A percentile compares a stretch with the other conserved stretches of the same genome.
Conservation (phyloP, 92 coral and sea anemone genomes). For the Isaurus tuberculatus region DNA sequence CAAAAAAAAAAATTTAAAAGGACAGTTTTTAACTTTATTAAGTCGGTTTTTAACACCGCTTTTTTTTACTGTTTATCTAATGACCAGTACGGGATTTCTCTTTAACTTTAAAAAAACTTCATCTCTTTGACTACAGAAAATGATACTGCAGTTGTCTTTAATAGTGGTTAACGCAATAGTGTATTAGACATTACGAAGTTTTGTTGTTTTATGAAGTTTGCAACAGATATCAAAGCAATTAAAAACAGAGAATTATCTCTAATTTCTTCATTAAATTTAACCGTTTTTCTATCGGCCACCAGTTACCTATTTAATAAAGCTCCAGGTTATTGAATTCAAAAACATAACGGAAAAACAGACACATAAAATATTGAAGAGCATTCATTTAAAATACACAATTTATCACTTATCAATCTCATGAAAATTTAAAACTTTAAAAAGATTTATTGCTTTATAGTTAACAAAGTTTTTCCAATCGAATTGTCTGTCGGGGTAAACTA, state of each 20-base stretch:
- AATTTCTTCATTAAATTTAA: background rate
- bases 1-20: background rate
- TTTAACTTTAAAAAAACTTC: slow-evolving; percentile 17
- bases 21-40: background rate
- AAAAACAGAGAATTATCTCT: background rate
- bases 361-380: background rate
- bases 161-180: slow-evolving; percentile 33
- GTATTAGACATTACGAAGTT: slow-evolving; percentile 58
- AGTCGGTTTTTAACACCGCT: background rate
- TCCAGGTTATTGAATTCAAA: background rate
- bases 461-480: background rate
- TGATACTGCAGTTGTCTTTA: slow-evolving; percentile 3
- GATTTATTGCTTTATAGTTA: background rate
- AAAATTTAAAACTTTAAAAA: background rate
- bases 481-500: background rate
- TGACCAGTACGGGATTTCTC: background rate
- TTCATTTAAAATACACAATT: background rate
- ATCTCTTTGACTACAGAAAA: background rate
- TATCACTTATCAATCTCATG: background rate
- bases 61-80: background rate
- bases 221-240: slow-evolving; percentile 14
- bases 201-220: slow-evolving; percentile 34
- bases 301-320: background rate
- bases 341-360: background rate
- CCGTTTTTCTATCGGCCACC: background rate